Evolutionary conservation across 2,888 invertebrate genomes (phyloP), one percentile per base, ranked within the genome.

Genomic region (Andrena marginata): DNA sequence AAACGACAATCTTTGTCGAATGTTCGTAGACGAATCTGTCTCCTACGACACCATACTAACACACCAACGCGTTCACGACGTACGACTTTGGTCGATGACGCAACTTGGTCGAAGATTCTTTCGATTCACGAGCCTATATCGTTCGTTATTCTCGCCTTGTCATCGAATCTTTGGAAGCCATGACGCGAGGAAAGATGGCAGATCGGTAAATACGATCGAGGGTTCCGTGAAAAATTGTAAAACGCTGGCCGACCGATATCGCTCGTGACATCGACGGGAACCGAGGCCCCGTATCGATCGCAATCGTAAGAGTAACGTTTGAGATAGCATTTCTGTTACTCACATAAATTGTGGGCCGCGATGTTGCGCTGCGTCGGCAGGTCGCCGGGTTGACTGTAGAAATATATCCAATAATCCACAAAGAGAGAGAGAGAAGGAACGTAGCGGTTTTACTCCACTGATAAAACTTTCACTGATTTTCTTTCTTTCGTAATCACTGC

Each of bases 351-450:
- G 62, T 54, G 75, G 69, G 68, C 65, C 26, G 83, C 76, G 82
- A 76, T 69, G 75, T 69, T 68, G 72, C 80, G 72, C 83, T 82
- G 80, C 75, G 79, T 76, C 76, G 79, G 80, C 82, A 64, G 72
- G 68, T 33, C 49, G 72, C 26, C 62, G 79, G 51, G 82, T 26
- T 56, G 59, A 48, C 62, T 42, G 82, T 76, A 68, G 82, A 82
- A 88, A 87, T 91, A 91, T 91, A 91, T 91, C 91, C 91, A 91
- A 91, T 91, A 91, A 91, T 91, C 91, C 91, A 91, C 85, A 91
- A 85, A 76, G 67, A 26, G 42, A 33, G 33, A 33, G 33, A 35
- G 23, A 23, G 23, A 87, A 81, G 62, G 64, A 73, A 89, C 77
- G 80, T 87, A 77, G 1, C 54, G 54, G 8, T 54, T 23, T 76